Percentiles rank a stretch among this genome's conserved stretches.
These are phyloP conservation scores for Centruroides vittatus DNA, from an alignment of 1,140 invertebrate genomes.

Conservation along the genomic window DNA sequence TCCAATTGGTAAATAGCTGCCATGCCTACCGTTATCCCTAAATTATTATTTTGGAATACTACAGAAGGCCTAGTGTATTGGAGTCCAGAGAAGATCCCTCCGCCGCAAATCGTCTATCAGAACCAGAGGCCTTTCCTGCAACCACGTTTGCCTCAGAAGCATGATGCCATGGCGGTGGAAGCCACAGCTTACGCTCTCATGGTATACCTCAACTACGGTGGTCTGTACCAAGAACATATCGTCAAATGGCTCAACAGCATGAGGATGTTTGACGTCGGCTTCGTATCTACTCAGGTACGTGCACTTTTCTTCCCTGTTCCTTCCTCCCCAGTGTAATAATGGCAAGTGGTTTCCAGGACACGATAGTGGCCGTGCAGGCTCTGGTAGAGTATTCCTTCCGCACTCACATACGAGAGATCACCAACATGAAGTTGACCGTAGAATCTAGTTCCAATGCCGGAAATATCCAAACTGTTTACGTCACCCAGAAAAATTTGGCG, in stretches of 20 bases:
- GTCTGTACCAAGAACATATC: slow-evolving; percentile 29
- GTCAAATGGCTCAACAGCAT: slow-evolving; percentile 44
- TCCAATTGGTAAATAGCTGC: too few species aligned
- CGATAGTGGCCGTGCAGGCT: slow-evolving; percentile 42
- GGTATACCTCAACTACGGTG: slow-evolving; percentile 33
- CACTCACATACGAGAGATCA: slow-evolving; percentile 41
- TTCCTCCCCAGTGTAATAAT: too few species aligned
- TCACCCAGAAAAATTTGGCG: slow-evolving; percentile 24
- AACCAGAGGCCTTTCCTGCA: slow-evolving; percentile 36
- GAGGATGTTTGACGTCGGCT: slow-evolving; percentile 39
- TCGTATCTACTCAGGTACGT: slow-evolving; percentile 40
- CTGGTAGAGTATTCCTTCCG: slow-evolving; percentile 41
- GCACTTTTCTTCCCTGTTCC: too few species aligned
- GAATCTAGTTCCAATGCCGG: slow-evolving; percentile 29
- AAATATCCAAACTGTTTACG: slow-evolving; percentile 18
- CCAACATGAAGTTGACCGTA: slow-evolving; percentile 35
- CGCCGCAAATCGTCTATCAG: slow-evolving; percentile 29
- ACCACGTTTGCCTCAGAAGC: slow-evolving; percentile 29
- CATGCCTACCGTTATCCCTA: too few species aligned
- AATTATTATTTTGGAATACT: neutral
- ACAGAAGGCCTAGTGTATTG: slow-evolving; percentile 37
- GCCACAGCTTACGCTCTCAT: slow-evolving; percentile 44
- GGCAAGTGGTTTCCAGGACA: slow-evolving; percentile 32
- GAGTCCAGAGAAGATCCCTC: slow-evolving; percentile 26
- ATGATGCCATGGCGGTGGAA: slow-evolving; percentile 36